Evolutionary conservation across 2,113 vertebrate species (phyloP), one percentile per base, ranked within the genome.

Genomic region (Plectropomus leopardus): DNA sequence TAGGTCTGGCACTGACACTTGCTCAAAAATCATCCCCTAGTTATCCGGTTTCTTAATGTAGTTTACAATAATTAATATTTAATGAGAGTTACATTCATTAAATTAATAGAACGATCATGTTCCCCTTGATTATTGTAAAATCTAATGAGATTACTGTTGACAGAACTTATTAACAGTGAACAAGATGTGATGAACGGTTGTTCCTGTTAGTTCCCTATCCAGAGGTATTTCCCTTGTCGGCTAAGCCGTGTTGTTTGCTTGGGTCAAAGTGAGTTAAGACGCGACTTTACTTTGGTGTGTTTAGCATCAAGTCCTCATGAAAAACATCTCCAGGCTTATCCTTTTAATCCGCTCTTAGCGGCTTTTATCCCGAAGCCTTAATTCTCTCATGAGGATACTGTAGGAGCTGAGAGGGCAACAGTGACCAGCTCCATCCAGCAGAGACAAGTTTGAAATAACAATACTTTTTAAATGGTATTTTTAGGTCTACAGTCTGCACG

Each of bases 331-430:
- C 30, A 10, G 80, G 85, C 88, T 93, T 86, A 93, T 93, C 88
- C 71, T 80, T 87, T 88, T 93, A 94, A 94, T 93, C 91, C 80
- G 80, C 87, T 90, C 80, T 91, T 80, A 92, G 81, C 87, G 8
- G 81, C 87, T 88, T 92, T 92, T 64, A 84, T 87, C 83, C 78
- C 65, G 30, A 65, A 88, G 83, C 67, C 78, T 90, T 92, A 92
- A 92, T 89, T 92, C 86, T 87, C 79, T 72, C 71, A 79, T 80
- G 72, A 86, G 84, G 78, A 86, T 78, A 26, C 72, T 68, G 66
- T 47, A 32, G 68, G 57, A 61, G 53, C 28, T 45, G 61, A 47
- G 59, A 69, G 67, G 73, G 51, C 67, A 78, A 19, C 61, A 45
- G 76, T 42, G 72, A 67, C 76, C 45, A 66, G 72, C 65, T 63